Evolutionary conservation across 1,140 invertebrate species (phyloP).

Genomic region (Orchesella cincta): DNA sequence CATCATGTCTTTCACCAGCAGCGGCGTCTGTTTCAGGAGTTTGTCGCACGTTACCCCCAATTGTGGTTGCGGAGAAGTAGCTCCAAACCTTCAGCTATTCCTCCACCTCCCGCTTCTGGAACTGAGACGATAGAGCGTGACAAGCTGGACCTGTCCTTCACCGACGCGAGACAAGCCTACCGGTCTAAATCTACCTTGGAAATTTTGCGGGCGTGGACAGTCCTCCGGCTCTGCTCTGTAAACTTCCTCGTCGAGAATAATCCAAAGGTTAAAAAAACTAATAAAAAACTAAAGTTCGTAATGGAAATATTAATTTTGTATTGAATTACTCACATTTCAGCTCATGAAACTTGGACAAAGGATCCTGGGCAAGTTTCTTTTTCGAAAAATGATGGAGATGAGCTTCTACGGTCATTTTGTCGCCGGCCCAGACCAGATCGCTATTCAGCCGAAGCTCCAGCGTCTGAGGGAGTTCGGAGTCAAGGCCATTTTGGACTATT

Average conservation of each 20-base stretch:
- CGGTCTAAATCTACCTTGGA: constrained; percentile 91
- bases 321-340: constrained; percentile 67
- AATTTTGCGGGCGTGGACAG: constrained; percentile 85
- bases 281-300: not conserved
- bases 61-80: no score
- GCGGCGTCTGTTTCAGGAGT: no score
- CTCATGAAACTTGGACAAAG: constrained; percentile 80
- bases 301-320: constrained; percentile 21
- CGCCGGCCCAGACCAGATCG: constrained; percentile 86
- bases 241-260: constrained; percentile 92
- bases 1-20: no score
- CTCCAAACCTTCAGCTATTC: no score
- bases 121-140: no score
- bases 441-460: constrained; percentile 79
- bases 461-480: constrained; percentile 89
- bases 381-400: constrained; percentile 83
- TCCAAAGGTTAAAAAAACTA: constrained; percentile 74
- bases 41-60: no score
- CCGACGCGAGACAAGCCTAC: constrained; percentile 60
- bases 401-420: constrained; percentile 99
- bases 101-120: no score
- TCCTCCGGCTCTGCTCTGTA: constrained; percentile 89
- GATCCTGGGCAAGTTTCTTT: constrained; percentile 82
- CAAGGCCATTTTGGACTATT: constrained; percentile 97
- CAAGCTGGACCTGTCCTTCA: constrained; percentile 81